These are phyloP conservation scores for Phrynocephalus versicolor DNA, from an alignment of 2,113 vertebrate species.

Conservation along the genomic window DNA sequence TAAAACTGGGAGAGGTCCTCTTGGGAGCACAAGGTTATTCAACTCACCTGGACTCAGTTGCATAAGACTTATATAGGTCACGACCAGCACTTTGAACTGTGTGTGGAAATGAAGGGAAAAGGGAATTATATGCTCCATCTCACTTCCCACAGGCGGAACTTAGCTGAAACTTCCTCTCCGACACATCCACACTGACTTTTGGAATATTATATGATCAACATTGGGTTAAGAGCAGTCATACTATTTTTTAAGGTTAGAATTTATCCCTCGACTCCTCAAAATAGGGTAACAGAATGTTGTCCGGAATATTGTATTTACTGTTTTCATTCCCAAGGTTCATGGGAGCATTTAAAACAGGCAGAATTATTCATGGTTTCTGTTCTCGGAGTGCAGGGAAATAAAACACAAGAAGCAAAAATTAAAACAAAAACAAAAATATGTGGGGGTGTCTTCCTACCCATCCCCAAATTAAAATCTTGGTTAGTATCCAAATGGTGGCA, in stretches of 20 bases:
- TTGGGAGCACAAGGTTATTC: too few species aligned
- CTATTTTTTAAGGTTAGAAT: background rate
- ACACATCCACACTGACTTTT: too few species aligned
- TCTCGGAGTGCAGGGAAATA: background rate
- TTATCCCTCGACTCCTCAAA: background rate
- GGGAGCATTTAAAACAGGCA: constrained; percentile 46
- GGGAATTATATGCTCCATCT: too few species aligned
- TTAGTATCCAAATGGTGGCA: background rate
- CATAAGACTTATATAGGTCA: too few species aligned
- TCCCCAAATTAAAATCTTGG: constrained; percentile 14
- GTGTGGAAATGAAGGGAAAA: too few species aligned
- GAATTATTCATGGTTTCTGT: background rate
- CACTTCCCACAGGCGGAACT: too few species aligned
- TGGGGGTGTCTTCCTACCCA: background rate
- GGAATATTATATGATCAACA: background rate
- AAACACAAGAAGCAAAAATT: too few species aligned
- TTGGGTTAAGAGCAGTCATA: background rate
- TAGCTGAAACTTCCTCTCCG: too few species aligned
- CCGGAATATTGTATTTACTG: constrained; percentile 40
- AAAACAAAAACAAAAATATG: too few species aligned
- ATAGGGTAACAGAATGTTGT: constrained; percentile 35
- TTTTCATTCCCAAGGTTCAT: constrained; percentile 50
- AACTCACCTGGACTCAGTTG: too few species aligned
- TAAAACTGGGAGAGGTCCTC: too few species aligned
- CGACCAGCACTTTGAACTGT: too few species aligned